These are phyloP conservation scores for Thunnus maccoyii DNA, from an alignment of 2,113 vertebrate genomes.

Conservation along the genomic window DNA sequence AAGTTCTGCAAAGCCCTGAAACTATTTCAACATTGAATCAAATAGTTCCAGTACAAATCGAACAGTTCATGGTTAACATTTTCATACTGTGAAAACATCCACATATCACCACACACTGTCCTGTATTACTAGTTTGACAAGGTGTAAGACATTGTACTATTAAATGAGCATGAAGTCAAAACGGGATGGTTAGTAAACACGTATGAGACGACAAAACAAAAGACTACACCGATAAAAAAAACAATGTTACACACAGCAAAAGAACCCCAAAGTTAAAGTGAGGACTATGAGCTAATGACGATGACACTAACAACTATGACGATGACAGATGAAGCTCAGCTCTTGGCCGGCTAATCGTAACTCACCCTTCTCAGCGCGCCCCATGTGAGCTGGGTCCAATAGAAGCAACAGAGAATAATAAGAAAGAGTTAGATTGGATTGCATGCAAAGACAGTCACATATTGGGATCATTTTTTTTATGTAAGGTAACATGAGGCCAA, in stretches of 20 bases:
- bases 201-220: constrained; percentile 5
- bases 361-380: constrained; percentile 83
- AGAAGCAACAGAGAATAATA: constrained; percentile 73
- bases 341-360: constrained; percentile 57
- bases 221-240: not conserved
- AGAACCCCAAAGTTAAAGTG: not conserved
- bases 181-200: constrained; percentile 42
- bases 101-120: not conserved
- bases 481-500: too few relatives aligned
- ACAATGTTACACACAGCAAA: constrained; percentile 3
- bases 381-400: constrained; percentile 80
- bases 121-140: constrained; percentile 7
- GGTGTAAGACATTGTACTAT: not conserved
- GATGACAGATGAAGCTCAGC: constrained; percentile 62
- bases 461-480: too few relatives aligned
- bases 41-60: constrained; percentile 5
- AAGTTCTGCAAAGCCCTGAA: constrained; percentile 2
- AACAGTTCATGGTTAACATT: not conserved
- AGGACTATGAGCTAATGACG: not conserved
- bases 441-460: constrained; percentile 45
- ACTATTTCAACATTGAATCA: not conserved
- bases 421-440: constrained; percentile 68
- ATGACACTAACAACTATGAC: constrained; percentile 2
- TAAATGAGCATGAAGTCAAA: not conserved
- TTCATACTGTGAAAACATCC: constrained; percentile 8